Conservation (phyloP, 2,113 vertebrate genomes). For the Siniperca chuatsi region DNA sequence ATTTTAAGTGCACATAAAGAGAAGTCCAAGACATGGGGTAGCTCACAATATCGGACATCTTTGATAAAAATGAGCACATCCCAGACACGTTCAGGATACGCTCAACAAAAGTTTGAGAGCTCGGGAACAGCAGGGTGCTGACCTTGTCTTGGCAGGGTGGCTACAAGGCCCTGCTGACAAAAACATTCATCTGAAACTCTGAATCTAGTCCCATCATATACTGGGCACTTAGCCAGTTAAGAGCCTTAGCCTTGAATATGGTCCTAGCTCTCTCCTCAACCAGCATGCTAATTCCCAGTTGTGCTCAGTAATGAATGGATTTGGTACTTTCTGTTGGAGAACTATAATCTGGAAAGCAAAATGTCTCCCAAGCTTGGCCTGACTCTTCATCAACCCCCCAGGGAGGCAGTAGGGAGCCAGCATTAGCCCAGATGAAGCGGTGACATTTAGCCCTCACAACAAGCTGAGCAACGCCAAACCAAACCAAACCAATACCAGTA, state of each 20-base stretch:
- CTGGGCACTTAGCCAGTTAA: not conserved
- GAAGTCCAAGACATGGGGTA: conserved; percentile 18
- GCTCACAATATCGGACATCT: not conserved
- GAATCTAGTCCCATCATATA: not conserved
- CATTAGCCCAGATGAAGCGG: conserved; percentile 47
- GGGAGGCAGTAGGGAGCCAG: conserved; percentile 53
- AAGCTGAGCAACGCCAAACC: conserved; percentile 59
- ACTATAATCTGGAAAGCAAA: conserved; percentile 38
- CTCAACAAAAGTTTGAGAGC: conserved; percentile 6
- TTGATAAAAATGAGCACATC: conserved; percentile 1
- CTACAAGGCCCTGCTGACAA: not conserved
- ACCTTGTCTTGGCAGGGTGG: conserved; percentile 6
- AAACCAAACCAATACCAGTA: conserved; percentile 52
- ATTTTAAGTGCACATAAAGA: conserved; percentile 6
- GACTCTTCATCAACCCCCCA: conserved; percentile 46
- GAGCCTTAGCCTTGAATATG: not conserved
- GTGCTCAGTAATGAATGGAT: conserved; percentile 36
- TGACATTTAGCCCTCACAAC: conserved; percentile 74
- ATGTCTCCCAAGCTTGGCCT: conserved; percentile 43
- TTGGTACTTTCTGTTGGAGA: conserved; percentile 28
- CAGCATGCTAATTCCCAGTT: conserved; percentile 22
- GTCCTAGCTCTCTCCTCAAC: not conserved
- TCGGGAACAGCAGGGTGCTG: not conserved
- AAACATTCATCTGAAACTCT: conserved; percentile 28
- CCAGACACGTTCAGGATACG: not conserved